phyloP scores from a whole-genome alignment of 2,113 vertebrate species.

The Fulmarus glacialis region DNA sequence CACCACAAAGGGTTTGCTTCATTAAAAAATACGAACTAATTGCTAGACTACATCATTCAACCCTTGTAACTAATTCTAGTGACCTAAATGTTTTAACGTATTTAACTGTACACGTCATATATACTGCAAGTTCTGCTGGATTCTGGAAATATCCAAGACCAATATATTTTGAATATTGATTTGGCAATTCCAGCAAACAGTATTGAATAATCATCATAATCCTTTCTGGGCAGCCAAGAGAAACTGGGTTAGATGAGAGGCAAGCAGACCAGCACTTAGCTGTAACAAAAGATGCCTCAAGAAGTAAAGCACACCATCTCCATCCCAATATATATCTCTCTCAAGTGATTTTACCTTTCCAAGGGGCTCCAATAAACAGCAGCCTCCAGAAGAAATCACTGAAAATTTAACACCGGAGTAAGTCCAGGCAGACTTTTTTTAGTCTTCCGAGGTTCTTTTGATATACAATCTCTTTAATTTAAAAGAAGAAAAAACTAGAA shows the following conservation, averaged over 20 bases:
- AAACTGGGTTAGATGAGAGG: background rate
- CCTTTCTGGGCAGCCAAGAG: background rate
- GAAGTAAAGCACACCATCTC: background rate
- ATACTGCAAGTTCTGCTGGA: background rate
- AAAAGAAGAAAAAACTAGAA: background rate
- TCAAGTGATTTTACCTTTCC: background rate
- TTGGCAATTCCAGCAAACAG: background rate
- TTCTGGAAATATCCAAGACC: background rate
- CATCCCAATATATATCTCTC: background rate
- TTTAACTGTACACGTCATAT: background rate
- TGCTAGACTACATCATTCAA: background rate
- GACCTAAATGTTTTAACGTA: background rate
- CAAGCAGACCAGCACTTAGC: background rate
- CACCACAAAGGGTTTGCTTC: background rate
- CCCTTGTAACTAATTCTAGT: background rate
- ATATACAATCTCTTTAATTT: background rate
- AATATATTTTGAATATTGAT: background rate
- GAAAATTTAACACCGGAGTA: background rate
- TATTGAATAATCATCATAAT: background rate
- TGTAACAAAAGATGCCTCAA: background rate
- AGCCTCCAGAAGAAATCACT: background rate
- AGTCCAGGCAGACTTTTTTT: background rate
- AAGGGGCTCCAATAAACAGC: background rate
- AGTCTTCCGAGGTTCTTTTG: background rate
- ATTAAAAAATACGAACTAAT: background rate